These are phyloP conservation scores for Aromia moschata DNA, from an alignment of 2,888 invertebrate species.

Conservation along the genomic window DNA sequence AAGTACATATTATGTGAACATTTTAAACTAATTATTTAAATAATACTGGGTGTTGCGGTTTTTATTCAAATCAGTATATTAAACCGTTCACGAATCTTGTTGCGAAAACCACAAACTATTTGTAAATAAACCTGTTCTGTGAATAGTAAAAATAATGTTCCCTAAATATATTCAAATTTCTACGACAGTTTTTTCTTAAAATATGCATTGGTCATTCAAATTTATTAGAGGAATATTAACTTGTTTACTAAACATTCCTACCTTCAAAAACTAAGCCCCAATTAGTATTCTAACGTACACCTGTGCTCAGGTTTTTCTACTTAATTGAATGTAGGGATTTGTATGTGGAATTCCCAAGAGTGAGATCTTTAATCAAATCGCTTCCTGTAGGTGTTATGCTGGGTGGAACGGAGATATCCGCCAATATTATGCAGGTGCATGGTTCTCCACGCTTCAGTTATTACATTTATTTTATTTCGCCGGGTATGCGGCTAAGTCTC, in stretches of 20 bases:
- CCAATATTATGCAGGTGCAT: slow-evolving; percentile 46
- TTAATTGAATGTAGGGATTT: slow-evolving; percentile 20
- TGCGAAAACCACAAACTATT: too few relatives aligned
- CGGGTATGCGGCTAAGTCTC: neutral
- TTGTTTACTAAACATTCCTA: neutral
- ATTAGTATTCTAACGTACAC: slow-evolving; percentile 21
- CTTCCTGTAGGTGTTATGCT: slow-evolving; percentile 47
- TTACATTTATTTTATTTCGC: slow-evolving; percentile 41
- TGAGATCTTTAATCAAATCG: slow-evolving; percentile 43
- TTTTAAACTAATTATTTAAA: too few relatives aligned
- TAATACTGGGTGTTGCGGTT: too few relatives aligned
- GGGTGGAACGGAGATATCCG: slow-evolving; percentile 40
- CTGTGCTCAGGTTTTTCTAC: slow-evolving; percentile 18
- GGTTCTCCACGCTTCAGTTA: slow-evolving; percentile 50
- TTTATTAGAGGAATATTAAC: neutral
- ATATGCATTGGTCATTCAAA: too few relatives aligned
- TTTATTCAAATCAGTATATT: too few relatives aligned
- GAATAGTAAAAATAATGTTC: too few relatives aligned
- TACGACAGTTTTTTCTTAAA: too few relatives aligned
- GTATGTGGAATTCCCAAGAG: slow-evolving; percentile 26
- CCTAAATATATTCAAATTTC: too few relatives aligned
- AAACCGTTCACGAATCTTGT: too few relatives aligned
- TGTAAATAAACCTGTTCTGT: too few relatives aligned
- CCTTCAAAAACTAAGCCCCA: neutral
- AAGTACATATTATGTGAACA: too few relatives aligned